Conservation (phyloP, 2,113 vertebrate species). For the Channa argus region DNA sequence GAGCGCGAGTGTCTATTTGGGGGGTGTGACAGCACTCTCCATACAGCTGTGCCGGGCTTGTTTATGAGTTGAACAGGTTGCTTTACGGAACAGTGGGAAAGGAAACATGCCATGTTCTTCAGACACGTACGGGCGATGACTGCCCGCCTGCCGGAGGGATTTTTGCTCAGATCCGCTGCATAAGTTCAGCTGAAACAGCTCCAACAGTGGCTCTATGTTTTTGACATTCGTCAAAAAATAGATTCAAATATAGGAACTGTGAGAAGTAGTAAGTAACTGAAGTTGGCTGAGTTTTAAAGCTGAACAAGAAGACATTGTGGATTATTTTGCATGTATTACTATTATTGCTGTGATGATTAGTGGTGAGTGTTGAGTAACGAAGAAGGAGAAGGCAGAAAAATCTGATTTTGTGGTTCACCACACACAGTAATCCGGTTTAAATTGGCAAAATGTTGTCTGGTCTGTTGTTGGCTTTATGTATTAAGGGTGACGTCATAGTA, state of each 20-base stretch:
- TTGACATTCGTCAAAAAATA: conserved; percentile 30
- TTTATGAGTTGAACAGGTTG: conserved; percentile 64
- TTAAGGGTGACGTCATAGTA: conserved; percentile 90
- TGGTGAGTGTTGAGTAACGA: not conserved
- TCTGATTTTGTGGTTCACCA: not conserved
- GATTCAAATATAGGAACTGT: conserved; percentile 37
- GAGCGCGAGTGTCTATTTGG: conserved; percentile 64
- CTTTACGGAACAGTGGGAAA: conserved; percentile 9
- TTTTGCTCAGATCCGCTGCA: conserved; percentile 27
- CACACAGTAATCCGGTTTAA: conserved; percentile 51
- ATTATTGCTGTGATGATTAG: not conserved
- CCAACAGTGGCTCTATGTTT: not conserved
- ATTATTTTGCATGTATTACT: too few species aligned
- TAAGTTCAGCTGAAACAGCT: conserved; percentile 28
- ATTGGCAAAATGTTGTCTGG: conserved; percentile 45
- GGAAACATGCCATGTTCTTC: conserved; percentile 30
- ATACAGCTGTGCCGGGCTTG: conserved; percentile 63
- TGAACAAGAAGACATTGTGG: not conserved
- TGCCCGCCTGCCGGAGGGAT: conserved; percentile 9
- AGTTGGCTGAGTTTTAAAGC: not conserved
- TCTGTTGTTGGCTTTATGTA: conserved; percentile 66
- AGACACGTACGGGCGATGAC: not conserved
- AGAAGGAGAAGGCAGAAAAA: conserved; percentile 24
- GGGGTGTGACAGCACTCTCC: conserved; percentile 75
- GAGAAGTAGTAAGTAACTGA: conserved; percentile 34